A percentile compares a stretch with the other conserved stretches of the same genome.
phyloP scores from a whole-genome alignment of 1,140 invertebrate genomes.

The Micrasema minimum region DNA sequence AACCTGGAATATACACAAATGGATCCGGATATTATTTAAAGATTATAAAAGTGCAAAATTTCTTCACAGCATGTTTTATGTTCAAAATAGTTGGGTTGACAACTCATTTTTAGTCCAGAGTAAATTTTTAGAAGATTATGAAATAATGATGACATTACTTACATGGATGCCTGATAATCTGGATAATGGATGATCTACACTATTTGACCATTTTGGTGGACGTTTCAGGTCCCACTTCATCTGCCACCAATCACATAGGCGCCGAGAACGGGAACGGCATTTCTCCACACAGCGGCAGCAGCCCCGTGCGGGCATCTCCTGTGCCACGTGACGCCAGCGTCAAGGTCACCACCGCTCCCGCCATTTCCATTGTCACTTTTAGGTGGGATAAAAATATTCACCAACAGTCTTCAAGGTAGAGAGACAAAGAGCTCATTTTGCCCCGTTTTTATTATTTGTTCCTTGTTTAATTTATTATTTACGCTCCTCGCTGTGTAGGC shows the following conservation, averaged over 20 bases:
- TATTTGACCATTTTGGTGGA: too few relatives aligned
- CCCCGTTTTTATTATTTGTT: slow-evolving; percentile 49
- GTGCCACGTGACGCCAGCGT: slow-evolving; percentile 66
- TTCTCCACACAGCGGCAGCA: slow-evolving; percentile 43
- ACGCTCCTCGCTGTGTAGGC: slow-evolving; percentile 34
- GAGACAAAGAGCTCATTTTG: slow-evolving; percentile 62
- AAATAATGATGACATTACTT: too few relatives aligned
- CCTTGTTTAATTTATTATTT: slow-evolving; percentile 39
- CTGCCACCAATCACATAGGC: slow-evolving; percentile 49
- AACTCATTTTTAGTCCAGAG: too few relatives aligned
- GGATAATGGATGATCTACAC: too few relatives aligned
- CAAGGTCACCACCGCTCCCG: slow-evolving; percentile 74
- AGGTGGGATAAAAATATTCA: slow-evolving; percentile 77
- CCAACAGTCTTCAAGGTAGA: slow-evolving; percentile 69
- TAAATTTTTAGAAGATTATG: too few relatives aligned
- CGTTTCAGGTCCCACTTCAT: slow-evolving; percentile 32
- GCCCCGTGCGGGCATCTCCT: slow-evolving; percentile 51
- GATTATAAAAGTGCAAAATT: too few relatives aligned
- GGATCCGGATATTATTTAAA: too few relatives aligned
- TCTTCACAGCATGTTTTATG: too few relatives aligned
- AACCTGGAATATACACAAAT: too few relatives aligned
- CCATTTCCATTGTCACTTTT: slow-evolving; percentile 87
- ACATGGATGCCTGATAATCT: too few relatives aligned
- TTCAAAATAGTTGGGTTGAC: too few relatives aligned
- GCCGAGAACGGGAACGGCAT: slow-evolving; percentile 53